phyloP scores from a whole-genome alignment of 1,140 invertebrate genomes.

The Philotrypesis tridentata region DNA sequence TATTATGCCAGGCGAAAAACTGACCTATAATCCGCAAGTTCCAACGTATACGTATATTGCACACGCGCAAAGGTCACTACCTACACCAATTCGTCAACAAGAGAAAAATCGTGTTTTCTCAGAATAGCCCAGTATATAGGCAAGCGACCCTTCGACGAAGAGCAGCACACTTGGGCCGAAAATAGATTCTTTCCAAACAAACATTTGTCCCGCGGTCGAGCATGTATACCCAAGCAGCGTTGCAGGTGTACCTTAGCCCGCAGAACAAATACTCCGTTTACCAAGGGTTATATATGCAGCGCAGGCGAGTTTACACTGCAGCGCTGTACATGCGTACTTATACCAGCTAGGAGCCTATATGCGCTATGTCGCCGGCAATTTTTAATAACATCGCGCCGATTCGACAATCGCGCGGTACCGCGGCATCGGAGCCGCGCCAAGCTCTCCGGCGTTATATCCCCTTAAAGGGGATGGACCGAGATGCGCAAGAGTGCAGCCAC shows the following conservation, averaged over 20 bases:
- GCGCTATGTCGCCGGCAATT: background rate
- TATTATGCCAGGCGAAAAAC: too few relatives aligned
- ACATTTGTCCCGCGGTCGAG: conserved; percentile 2
- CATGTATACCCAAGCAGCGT: background rate
- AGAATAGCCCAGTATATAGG: background rate
- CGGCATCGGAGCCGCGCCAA: background rate
- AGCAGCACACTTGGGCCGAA: background rate
- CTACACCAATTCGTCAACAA: too few relatives aligned
- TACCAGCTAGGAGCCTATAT: too few relatives aligned
- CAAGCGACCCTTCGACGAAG: background rate
- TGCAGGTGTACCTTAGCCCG: conserved; percentile 27
- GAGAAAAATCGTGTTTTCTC: too few relatives aligned
- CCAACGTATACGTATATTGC: too few relatives aligned
- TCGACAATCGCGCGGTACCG: background rate
- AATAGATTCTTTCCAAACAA: background rate
- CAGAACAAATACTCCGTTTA: conserved; percentile 33
- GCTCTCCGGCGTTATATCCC: background rate
- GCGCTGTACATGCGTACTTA: too few relatives aligned
- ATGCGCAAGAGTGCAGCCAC: background rate
- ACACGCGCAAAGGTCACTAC: too few relatives aligned
- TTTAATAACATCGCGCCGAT: background rate
- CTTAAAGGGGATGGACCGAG: conserved; percentile 28
- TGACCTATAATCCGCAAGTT: too few relatives aligned
- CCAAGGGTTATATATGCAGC: background rate
- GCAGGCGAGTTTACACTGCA: background rate